Base-by-base conservation (phyloP, 2,888 invertebrate species). In the Crematogaster levior region DNA sequence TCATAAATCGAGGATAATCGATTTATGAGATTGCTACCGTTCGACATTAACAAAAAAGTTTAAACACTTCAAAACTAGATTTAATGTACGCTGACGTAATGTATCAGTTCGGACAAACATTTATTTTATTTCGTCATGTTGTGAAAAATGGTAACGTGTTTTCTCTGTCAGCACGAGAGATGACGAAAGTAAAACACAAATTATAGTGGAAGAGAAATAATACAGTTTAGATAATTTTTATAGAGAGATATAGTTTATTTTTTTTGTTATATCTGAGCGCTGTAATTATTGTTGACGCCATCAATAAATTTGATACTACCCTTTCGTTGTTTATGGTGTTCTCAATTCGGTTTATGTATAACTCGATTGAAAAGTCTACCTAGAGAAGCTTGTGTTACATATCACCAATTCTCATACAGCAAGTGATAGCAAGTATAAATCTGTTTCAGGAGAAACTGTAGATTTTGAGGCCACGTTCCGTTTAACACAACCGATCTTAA, bases 101-200 rank as follows among this genome's bases (percentile, higher is more conserved):
- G 2, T 53, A 72, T 72, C 4, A 7, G 70, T 72, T 72, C 40
- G 53, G 56, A 15, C 56, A 72, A 72, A 56, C 24, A 72, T 72
- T 72, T 40, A n/a, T 56, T 72, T 56, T 27, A 72, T 72, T 56
- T 72, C 40, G 7, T 18, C 27, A 56, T 15, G n/a, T 53, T 18
- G 18, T 24, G 7, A 24, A 24, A 40, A 72, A 70, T 34, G 24
- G 6, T 12, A 56, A 56, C 12, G 34, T 40, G 18, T 56, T 70
- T 70, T 72, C 27, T 21, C 27, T 15, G 18, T 0, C 27, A 27
- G 63, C 1, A 3, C 12, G 18, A 72, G 12, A 7, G 24, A 56
- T 40, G 24, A 56, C n/a, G 53, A 58, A 72, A 72, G n/a, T 56
- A 40, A 56, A 72, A 72, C n/a, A 56, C 4, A n/a, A 24, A 27